Evolutionary conservation across 2,113 vertebrate species (phyloP), one percentile per base, ranked within the genome.

Genomic region (Pheucticus melanocephalus): DNA sequence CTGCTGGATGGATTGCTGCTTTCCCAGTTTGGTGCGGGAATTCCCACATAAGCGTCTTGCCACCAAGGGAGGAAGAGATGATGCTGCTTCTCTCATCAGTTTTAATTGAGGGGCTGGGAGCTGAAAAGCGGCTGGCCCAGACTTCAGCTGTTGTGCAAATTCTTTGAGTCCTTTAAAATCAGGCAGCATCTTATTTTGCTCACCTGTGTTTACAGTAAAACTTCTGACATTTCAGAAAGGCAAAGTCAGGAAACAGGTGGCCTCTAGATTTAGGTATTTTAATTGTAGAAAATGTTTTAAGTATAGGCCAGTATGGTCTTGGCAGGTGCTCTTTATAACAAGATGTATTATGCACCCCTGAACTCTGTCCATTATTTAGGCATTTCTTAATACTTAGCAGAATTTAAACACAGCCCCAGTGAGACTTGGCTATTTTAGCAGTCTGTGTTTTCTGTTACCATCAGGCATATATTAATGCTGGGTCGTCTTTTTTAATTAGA

Each of bases 121-220:
- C 57, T 5, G 2, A 83, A 68, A 88, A 84, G 60, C 0, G 2
- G 22, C 56, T 93, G 71, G 24, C 47, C 1, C 0, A 14, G 61
- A 44, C 51, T 86, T 86, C 79, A 83, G 54, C 68, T 78, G 39
- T 63, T 86, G 64, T 63, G 33, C 35, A 57, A 81, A 92, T 90
- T 94, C 75, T n/a, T 92, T 1, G 37, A 56, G 71, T 71, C 61
- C 51, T 66, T 65, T 82, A 75, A 59, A 66, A 86, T 89, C 47
- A 87, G 61, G 14, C 42, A 90, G 51, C 61, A 59, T 83, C 80
- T 86, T 95, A 86, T 81, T 96, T 95, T 87, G 57, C 51, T 96
- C 90, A 95, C 89, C 89, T 94, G 82, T 96, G 83, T 95, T 95
- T 94, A 94, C 80, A 87, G 86, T 86, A 95, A 86, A 94, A 94